Conservation (phyloP, 2,797 vertebrate species). For the Alcedo quadribrachys region DNA sequence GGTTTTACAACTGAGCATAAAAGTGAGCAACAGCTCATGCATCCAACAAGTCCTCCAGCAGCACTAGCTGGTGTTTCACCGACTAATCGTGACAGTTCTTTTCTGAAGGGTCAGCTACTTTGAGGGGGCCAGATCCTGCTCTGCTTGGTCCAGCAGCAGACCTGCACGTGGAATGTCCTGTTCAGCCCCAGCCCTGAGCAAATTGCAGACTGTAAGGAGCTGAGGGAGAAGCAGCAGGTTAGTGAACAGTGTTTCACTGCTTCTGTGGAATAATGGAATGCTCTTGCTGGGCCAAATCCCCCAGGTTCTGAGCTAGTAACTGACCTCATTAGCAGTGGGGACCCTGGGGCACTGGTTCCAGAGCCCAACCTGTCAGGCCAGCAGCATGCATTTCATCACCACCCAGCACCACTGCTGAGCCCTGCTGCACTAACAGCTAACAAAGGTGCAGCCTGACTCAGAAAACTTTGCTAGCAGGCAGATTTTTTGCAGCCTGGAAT, state of each 20-base stretch:
- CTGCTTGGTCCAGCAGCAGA: not conserved
- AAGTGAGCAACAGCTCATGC: not conserved
- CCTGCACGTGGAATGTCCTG: fast-evolving
- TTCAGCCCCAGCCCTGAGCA: not conserved
- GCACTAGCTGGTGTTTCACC: not conserved
- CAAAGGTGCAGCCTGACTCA: not conserved
- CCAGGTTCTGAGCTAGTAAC: not conserved
- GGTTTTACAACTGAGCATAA: not conserved
- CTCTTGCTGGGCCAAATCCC: not conserved
- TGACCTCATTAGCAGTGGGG: not conserved
- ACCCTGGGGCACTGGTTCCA: not conserved
- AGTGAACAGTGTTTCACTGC: fast-evolving
- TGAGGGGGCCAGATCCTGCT: not conserved
- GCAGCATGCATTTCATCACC: not conserved
- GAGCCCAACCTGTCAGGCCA: not conserved
- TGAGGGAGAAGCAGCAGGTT: not conserved
- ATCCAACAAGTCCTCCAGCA: not conserved
- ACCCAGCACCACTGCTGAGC: not conserved
- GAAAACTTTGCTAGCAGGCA: not conserved
- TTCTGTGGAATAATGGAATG: not conserved
- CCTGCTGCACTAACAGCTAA: not conserved
- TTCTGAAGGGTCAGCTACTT: not conserved
- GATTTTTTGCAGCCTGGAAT: not conserved
- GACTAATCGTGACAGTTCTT: not conserved
- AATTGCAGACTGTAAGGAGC: not conserved